Conservation (phyloP, 2,888 invertebrate species). For the Drosophila mettleri region DNA sequence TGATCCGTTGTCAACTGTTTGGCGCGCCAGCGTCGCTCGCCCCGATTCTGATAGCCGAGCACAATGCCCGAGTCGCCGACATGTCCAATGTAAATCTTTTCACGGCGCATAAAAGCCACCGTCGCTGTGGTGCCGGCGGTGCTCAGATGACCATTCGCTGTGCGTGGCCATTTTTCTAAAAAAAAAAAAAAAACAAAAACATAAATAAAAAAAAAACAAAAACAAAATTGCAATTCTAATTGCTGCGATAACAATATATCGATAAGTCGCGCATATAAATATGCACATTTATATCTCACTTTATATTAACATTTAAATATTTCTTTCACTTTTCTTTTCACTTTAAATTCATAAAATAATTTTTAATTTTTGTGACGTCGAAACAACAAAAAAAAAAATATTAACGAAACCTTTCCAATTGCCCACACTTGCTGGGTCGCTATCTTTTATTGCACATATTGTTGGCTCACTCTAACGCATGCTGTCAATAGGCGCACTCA, state of each 20-base stretch:
- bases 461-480: conserved; percentile 46
- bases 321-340: no score
- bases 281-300: neutral
- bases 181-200: neutral
- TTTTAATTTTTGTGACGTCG: conserved; percentile 42
- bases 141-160: conserved; percentile 96
- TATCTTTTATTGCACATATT: conserved; percentile 28
- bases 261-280: neutral
- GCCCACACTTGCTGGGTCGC: conserved; percentile 10
- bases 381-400: neutral
- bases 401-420: conserved; percentile 33
- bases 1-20: conserved; percentile 95
- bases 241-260: neutral
- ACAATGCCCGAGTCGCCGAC: conserved; percentile 99
- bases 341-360: neutral
- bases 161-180: conserved; percentile 95
- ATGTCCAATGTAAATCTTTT: conserved; percentile 98
- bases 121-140: conserved; percentile 99
- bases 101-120: conserved; percentile 95
- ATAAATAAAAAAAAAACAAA: neutral
- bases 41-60: conserved; percentile 91
- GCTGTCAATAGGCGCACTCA: neutral
- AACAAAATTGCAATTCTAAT: neutral
- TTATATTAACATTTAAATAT: neutral
- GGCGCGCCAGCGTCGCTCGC: conserved; percentile 91